phyloP scores from a whole-genome alignment of 2,113 vertebrate genomes.

The Microcebus ravelobensis region DNA sequence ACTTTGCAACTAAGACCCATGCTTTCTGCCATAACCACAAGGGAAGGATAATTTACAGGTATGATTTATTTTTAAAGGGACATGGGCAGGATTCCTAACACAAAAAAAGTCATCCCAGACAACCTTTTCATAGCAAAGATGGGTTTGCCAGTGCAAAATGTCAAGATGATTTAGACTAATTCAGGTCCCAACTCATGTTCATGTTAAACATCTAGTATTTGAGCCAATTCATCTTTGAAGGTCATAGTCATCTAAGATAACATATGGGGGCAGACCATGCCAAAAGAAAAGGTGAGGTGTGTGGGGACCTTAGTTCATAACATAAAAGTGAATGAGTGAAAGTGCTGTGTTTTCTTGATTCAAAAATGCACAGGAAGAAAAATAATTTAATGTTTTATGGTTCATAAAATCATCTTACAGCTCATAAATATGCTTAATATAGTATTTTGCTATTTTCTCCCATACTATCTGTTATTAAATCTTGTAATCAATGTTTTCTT shows the following conservation, averaged over 20 bases:
- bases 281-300: not conserved
- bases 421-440: conserved; percentile 7
- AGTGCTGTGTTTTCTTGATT: not conserved
- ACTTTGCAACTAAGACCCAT: not conserved
- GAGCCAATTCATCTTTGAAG: conserved; percentile 11
- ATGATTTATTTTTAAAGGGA: conserved; percentile 36
- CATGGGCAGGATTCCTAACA: conserved; percentile 27
- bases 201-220: not conserved
- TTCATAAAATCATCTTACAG: not conserved
- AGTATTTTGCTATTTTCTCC: conserved; percentile 37
- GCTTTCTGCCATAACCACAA: not conserved
- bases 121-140: conserved; percentile 34
- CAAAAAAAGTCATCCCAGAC: conserved; percentile 22
- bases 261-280: not conserved
- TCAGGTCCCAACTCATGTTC: not conserved
- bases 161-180: conserved; percentile 40
- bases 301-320: not conserved
- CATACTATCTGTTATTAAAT: not conserved
- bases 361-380: not conserved
- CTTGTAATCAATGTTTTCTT: not conserved
- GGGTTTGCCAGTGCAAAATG: not conserved
- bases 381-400: not conserved
- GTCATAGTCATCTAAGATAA: not conserved
- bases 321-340: not conserved
- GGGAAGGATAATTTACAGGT: not conserved